These are phyloP conservation scores for Agrilus cyanescens DNA, from an alignment of 2,888 invertebrate genomes.

Conservation along the genomic window DNA sequence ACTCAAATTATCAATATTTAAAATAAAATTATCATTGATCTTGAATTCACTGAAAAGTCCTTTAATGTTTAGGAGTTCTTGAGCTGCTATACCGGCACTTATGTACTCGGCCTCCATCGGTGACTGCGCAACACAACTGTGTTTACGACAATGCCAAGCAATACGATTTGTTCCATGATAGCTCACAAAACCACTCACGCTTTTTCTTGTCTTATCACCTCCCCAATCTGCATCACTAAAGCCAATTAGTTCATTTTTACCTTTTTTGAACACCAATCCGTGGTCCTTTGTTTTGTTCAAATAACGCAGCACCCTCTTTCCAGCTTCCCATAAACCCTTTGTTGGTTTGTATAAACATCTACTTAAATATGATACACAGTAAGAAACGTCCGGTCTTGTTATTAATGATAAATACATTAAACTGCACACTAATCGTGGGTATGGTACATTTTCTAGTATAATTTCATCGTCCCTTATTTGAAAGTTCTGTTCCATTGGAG, in stretches of 20 bases:
- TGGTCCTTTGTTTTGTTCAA: constrained; percentile 1
- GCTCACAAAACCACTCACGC: constrained; percentile 14
- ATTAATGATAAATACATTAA: too few relatives aligned
- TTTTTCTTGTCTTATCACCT: constrained; percentile 11
- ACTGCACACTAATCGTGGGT: not conserved
- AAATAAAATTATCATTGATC: not conserved
- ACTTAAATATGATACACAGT: too few relatives aligned
- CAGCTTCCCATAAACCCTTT: too few relatives aligned
- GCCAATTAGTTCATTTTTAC: constrained; percentile 1
- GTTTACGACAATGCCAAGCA: constrained; percentile 15
- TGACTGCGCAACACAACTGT: constrained; percentile 13
- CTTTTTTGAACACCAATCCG: not conserved
- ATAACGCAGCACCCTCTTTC: constrained; percentile 5
- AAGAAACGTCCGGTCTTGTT: not conserved
- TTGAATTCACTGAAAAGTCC: constrained; percentile 4
- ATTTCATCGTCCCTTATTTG: constrained; percentile 1
- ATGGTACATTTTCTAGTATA: not conserved
- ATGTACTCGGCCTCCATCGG: constrained; percentile 14
- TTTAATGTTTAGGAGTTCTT: constrained; percentile 9
- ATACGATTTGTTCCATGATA: constrained; percentile 10
- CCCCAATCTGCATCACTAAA: constrained; percentile 14
- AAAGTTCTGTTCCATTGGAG: constrained; percentile 8
- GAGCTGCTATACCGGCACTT: not conserved
- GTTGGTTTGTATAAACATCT: too few relatives aligned
- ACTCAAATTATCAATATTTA: constrained; percentile 1